A percentile compares a stretch with the other conserved stretches of the same genome.
Evolutionary conservation across 2,888 invertebrate genomes (phyloP).

Genomic region (Caenorhabditis drosophilae): DNA sequence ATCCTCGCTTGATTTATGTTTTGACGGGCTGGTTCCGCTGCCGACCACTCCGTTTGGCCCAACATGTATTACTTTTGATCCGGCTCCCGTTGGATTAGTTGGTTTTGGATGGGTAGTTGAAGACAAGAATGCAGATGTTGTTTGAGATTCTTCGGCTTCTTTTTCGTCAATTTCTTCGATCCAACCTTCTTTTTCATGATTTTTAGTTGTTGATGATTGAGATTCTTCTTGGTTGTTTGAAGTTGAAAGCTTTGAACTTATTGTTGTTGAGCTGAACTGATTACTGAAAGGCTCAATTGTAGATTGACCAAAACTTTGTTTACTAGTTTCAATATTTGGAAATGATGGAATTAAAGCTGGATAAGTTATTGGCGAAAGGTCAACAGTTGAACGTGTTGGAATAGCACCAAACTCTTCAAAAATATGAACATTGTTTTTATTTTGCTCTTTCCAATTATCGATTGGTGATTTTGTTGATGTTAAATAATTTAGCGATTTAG

Average conservation of each 20-base stretch:
- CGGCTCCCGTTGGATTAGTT: constrained; percentile 9
- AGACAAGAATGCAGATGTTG: constrained; percentile 1
- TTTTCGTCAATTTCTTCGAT: constrained; percentile 15
- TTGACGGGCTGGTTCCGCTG: neutral
- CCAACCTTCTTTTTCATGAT: constrained; percentile 26
- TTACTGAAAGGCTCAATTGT: neutral
- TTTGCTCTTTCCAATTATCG: too few species aligned
- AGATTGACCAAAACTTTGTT: neutral
- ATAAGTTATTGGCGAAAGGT: neutral
- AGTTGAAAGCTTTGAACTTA: constrained; percentile 1
- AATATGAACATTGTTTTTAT: too few species aligned
- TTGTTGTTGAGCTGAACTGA: neutral
- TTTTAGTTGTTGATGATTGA: neutral
- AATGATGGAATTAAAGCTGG: neutral
- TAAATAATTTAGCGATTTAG: too few species aligned
- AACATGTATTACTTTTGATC: constrained; percentile 28
- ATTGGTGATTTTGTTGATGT: too few species aligned
- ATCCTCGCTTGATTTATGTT: constrained; percentile 6
- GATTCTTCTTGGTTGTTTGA: constrained; percentile 1
- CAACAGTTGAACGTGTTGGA: too few species aligned
- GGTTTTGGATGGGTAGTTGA: constrained; percentile 1
- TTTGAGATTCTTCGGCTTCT: constrained; percentile 11
- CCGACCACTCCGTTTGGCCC: constrained; percentile 21
- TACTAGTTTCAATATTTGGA: neutral
- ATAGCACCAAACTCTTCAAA: too few species aligned